A percentile compares a stretch with the other conserved stretches of the same genome.
phyloP scores from a whole-genome alignment of 2,888 invertebrate species.

The Argynnis bischoffii region DNA sequence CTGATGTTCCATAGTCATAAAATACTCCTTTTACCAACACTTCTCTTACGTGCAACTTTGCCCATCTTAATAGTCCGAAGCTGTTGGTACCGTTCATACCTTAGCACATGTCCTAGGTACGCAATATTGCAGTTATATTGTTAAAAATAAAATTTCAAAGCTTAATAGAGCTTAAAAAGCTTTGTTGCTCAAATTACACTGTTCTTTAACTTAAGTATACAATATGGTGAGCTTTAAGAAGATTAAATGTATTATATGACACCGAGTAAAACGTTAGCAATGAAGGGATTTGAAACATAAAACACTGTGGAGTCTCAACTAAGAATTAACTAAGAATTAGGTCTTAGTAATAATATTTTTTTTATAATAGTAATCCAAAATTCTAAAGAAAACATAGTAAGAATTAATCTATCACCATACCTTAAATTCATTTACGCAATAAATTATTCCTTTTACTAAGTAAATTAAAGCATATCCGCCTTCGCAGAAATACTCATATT shows the following conservation, averaged over 20 bases:
- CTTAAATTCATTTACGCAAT: no score
- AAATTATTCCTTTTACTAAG: no score
- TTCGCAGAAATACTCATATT: no score
- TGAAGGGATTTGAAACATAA: conserved; percentile 38
- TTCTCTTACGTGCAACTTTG: no score
- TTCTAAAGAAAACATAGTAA: no score
- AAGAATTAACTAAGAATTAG: conserved; percentile 37
- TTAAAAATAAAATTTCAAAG: not conserved
- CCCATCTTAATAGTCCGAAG: no score
- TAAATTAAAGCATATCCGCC: no score
- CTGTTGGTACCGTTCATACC: no score
- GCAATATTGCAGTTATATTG: not conserved
- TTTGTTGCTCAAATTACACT: conserved; percentile 4
- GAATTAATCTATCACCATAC: no score
- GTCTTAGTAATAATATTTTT: conserved; percentile 27
- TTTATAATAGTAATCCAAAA: not conserved
- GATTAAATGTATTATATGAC: conserved; percentile 35
- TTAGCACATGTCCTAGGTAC: not conserved
- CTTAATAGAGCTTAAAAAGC: conserved; percentile 9
- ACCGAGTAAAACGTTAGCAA: conserved; percentile 25
- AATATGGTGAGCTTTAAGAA: conserved; percentile 31
- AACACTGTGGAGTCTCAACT: conserved; percentile 29
- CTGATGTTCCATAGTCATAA: no score
- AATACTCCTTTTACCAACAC: no score
- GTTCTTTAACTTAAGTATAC: conserved; percentile 23